Conservation (phyloP, 1,140 invertebrate genomes). For the Plectrocnemia conspersa region DNA sequence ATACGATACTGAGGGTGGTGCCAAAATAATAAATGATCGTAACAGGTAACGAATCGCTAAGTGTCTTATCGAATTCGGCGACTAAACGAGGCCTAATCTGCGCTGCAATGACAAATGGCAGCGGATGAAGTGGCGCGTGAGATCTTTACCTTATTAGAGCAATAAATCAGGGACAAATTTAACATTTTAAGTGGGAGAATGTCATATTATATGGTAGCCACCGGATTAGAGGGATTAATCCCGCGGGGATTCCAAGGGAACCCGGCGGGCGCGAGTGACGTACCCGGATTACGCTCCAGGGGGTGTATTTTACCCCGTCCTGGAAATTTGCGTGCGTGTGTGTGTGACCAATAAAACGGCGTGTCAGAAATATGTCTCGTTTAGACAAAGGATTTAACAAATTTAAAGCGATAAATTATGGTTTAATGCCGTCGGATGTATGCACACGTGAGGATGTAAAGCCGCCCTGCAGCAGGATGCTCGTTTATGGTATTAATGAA, state of each 20-base stretch:
- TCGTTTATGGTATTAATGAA: too few species aligned
- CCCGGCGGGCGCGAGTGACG: slow-evolving; percentile 25
- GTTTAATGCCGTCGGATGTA: slow-evolving; percentile 19
- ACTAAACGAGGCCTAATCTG: too few species aligned
- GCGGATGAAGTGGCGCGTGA: background rate
- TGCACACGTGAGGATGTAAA: background rate
- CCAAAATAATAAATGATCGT: slow-evolving; percentile 15
- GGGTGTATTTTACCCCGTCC: slow-evolving; percentile 7
- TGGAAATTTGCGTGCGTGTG: background rate
- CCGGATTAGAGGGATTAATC: slow-evolving; percentile 35
- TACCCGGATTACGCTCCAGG: slow-evolving; percentile 16
- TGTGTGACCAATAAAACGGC: slow-evolving; percentile 12
- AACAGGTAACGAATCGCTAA: slow-evolving; percentile 19
- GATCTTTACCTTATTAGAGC: slow-evolving; percentile 15
- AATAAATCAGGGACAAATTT: slow-evolving; percentile 35
- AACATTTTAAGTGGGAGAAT: slow-evolving; percentile 35
- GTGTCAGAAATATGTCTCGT: slow-evolving; percentile 32
- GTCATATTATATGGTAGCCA: slow-evolving; percentile 36
- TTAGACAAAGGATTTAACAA: slow-evolving; percentile 36
- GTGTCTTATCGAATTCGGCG: too few species aligned
- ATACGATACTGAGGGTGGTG: too few species aligned
- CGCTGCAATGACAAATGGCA: too few species aligned
- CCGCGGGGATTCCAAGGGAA: slow-evolving; percentile 14
- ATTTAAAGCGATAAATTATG: slow-evolving; percentile 33
- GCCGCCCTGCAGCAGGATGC: background rate